Evolutionary conservation across 2,113 vertebrate genomes (phyloP).

Genomic region (Clarias magur): DNA sequence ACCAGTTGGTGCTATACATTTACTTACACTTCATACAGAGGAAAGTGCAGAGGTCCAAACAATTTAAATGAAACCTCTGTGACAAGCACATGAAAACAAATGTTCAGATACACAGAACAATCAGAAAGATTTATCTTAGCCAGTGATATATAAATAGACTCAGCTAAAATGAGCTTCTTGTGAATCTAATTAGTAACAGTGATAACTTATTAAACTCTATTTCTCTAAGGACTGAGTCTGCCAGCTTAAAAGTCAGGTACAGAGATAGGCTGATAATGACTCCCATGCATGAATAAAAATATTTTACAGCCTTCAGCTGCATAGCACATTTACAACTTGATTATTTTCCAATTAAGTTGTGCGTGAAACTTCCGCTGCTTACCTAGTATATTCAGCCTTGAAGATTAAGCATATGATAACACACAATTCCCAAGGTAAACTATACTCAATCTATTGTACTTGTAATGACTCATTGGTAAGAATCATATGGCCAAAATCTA

Average conservation of each 20-base stretch:
- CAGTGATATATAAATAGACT: background rate
- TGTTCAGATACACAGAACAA: background rate
- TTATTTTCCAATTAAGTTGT: background rate
- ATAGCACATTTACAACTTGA: background rate
- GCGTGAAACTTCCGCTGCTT: background rate
- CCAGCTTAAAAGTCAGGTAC: background rate
- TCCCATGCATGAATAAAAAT: background rate
- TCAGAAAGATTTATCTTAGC: background rate
- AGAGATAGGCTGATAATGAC: background rate
- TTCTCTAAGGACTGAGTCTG: background rate
- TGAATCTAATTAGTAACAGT: slow-evolving; percentile 3
- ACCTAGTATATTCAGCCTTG: background rate
- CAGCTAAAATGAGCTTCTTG: background rate
- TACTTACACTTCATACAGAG: background rate
- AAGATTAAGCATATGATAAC: background rate
- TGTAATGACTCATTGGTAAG: too few species aligned
- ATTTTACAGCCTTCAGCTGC: background rate
- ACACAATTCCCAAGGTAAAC: too few species aligned
- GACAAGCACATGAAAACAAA: background rate
- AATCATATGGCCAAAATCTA: background rate
- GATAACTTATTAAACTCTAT: background rate
- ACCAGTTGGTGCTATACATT: background rate
- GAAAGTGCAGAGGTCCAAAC: background rate
- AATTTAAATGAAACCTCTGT: background rate
- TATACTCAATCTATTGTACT: too few species aligned